Evolutionary conservation across 2,888 invertebrate species (phyloP).

Genomic region (Chrysopilus asiliformis): DNA sequence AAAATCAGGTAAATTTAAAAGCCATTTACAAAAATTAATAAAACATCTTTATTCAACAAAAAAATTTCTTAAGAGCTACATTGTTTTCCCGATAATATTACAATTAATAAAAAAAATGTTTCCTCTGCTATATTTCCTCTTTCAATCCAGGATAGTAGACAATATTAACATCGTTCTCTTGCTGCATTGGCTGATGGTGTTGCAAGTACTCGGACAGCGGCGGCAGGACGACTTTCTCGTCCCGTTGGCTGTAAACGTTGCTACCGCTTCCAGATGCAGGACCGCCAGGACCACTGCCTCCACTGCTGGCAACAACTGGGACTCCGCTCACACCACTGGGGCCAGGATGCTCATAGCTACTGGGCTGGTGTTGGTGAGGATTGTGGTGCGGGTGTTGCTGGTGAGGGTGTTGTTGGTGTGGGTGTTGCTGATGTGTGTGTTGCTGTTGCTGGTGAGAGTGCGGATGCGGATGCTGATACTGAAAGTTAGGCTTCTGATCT

Average conservation of each 20-base stretch:
- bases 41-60: constrained; percentile 15
- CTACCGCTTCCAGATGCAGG: constrained; percentile 1
- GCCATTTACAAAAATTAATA: constrained; percentile 13
- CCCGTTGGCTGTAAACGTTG: constrained; percentile 11
- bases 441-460: no score
- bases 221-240: constrained; percentile 21
- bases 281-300: constrained; percentile 6
- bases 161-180: constrained; percentile 26
- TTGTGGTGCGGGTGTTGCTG: constrained; percentile 16
- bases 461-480: no score
- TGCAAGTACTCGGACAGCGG: constrained; percentile 34
- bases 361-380: constrained; percentile 21
- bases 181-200: constrained; percentile 14
- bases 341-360: constrained; percentile 21
- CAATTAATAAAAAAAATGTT: no score
- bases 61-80: constrained; percentile 11
- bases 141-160: constrained; percentile 32
- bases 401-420: constrained; percentile 3
- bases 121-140: constrained; percentile 4
- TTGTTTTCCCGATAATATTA: constrained; percentile 10
- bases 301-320: constrained; percentile 12
- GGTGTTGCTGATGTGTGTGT: no score
- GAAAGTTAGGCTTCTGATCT: constrained; percentile 10
- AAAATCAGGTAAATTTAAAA: no score
- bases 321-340: constrained; percentile 15